These are phyloP conservation scores for Drosophila kepulauana DNA, from an alignment of 1,140 invertebrate species.

Conservation along the genomic window DNA sequence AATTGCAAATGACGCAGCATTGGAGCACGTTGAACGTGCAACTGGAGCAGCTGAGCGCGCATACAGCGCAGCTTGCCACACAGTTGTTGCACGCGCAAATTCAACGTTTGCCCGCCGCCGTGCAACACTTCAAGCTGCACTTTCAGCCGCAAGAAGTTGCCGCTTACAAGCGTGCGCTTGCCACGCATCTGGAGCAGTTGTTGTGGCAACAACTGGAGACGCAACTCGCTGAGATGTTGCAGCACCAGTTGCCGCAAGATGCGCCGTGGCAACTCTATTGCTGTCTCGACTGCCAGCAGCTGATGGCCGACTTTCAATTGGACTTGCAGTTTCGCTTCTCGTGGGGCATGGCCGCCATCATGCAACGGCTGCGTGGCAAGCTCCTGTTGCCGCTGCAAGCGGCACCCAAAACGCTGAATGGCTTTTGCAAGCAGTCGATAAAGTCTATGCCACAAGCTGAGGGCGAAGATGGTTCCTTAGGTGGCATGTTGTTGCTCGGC, in stretches of 20 bases:
- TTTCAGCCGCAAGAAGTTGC: constrained; percentile 95
- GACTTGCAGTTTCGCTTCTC: constrained; percentile 97
- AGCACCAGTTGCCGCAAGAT: constrained; percentile 94
- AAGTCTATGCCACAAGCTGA: constrained; percentile 87
- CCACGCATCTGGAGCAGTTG: constrained; percentile 95
- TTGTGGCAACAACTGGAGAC: constrained; percentile 93
- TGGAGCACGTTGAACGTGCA: constrained; percentile 96
- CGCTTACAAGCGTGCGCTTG: constrained; percentile 97
- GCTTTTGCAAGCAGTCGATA: constrained; percentile 48
- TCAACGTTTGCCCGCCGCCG: constrained; percentile 92
- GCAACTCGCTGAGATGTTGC: constrained; percentile 92
- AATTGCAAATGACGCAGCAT: constrained; percentile 92
- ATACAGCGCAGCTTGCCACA: constrained; percentile 94
- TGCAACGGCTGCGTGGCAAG: constrained; percentile 91
- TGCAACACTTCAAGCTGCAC: constrained; percentile 95
- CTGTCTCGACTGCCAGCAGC: constrained; percentile 95
- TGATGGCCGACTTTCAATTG: constrained; percentile 98
- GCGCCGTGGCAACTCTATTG: constrained; percentile 95
- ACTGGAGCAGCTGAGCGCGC: constrained; percentile 95
- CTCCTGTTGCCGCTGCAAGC: constrained; percentile 17
- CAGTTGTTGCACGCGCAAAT: constrained; percentile 98
- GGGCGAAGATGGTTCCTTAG: constrained; percentile 92
- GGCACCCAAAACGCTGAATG: constrained; percentile 50
- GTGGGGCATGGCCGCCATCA: constrained; percentile 94
- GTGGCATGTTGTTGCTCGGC: constrained; percentile 90